Conservation (phyloP, 2,113 vertebrate genomes). For the Alaudala cheleensis region DNA sequence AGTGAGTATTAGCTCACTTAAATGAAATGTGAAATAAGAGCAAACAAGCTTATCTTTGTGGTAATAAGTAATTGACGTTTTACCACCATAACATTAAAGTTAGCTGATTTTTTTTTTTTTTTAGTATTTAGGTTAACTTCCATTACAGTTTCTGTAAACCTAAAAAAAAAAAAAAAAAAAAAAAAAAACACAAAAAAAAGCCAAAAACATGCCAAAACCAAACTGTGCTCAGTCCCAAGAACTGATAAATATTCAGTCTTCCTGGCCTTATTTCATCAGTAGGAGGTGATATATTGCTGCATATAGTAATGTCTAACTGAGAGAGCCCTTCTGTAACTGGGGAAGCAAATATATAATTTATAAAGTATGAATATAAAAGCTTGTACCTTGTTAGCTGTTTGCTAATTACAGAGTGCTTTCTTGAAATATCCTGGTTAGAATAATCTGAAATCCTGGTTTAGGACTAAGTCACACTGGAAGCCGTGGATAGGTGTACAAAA, state of each 20-base stretch:
- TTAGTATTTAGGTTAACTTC: neutral
- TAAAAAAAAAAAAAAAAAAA: neutral
- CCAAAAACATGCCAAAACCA: neutral
- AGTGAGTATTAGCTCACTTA: neutral
- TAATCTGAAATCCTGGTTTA: constrained; percentile 47
- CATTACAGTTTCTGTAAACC: neutral
- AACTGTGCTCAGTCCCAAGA: neutral
- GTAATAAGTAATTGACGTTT: neutral
- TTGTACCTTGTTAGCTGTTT: neutral
- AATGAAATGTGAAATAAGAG: neutral
- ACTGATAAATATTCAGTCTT: neutral
- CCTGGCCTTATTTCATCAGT: neutral
- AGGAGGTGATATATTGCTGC: neutral
- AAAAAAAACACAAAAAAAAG: neutral
- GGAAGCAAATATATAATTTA: neutral
- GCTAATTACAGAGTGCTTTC: neutral
- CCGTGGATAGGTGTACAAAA: neutral
- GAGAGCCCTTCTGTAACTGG: neutral
- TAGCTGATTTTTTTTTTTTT: neutral
- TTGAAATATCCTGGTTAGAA: constrained; percentile 16
- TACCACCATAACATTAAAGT: neutral
- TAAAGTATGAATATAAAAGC: neutral
- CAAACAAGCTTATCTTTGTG: neutral
- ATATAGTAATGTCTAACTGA: neutral
- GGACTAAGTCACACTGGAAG: neutral